Evolutionary conservation across 2,888 invertebrate genomes (phyloP), one percentile per base, ranked within the genome.

Genomic region (Drosophila anomalata): DNA sequence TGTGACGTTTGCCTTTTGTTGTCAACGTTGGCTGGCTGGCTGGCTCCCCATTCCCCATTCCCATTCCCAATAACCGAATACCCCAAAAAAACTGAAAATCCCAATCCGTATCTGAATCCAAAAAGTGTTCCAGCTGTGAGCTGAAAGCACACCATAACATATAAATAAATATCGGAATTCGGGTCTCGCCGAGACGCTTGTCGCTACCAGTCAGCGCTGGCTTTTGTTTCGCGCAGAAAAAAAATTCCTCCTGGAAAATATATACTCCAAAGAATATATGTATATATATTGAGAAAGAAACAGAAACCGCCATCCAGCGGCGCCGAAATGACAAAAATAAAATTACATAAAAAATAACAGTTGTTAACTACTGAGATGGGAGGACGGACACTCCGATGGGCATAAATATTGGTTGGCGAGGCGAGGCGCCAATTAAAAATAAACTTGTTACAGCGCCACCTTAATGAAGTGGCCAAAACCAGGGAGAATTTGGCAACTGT

Each of bases 261-360:
- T 48, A 54, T 54, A 52, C 20, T 41, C 51, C 39, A 55, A 50
- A 17, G 65, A 26, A 9, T 29, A 46, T 33, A 36, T 53, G 48
- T 58, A 56, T 3, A 22, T 11, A 44, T 11, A 24, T 17, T 11
- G 22, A 31, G 3, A 22, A 22, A 46, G n/a, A 36, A 46, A 31
- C 46, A 24, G 41, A 59, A 55, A 55, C 47, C 51, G 78, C 62
- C 65, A 73, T 84, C 87, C 82, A 83, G 82, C 82, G 87, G 82
- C 82, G 82, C 87, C 81, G 82, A 84, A 82, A 83, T 83, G 82
- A 83, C 87, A 87, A 83, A 83, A 83, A 83, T 83, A 83, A 83
- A 83, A 87, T 83, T 77, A 87, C 82, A 83, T 87, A 87, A 83
- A 83, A 83, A 84, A 83, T 83, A 87, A 83, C 82, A 83, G 82